phyloP scores from a whole-genome alignment of 64 coral and sea anemone species.

The Porites lutea region DNA sequence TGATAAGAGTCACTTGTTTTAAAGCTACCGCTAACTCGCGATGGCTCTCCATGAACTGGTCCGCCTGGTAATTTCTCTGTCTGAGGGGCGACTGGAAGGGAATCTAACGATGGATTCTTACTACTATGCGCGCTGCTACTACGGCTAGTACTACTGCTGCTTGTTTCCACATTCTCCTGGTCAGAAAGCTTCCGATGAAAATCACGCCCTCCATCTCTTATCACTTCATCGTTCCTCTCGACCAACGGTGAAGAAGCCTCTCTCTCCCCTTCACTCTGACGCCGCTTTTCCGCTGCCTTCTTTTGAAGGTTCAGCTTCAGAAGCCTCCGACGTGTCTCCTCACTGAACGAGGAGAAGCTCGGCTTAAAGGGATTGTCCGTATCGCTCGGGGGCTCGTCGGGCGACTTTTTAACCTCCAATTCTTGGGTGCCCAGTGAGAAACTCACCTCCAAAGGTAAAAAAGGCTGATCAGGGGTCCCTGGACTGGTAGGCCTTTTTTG shows the following conservation, averaged over 20 bases:
- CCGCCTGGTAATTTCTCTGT: conserved; percentile 24
- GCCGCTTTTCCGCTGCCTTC: conserved; percentile 93
- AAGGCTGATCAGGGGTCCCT: conserved; percentile 25
- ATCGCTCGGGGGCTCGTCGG: background rate
- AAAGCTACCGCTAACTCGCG: background rate
- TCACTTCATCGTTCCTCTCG: conserved; percentile 41
- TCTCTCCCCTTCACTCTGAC: conserved; percentile 29
- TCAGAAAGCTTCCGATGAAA: conserved; percentile 64
- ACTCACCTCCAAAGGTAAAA: conserved; percentile 9
- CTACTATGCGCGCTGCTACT: conserved; percentile 86
- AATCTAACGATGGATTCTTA: conserved; percentile 88
- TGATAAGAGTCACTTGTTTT: conserved; percentile 12
- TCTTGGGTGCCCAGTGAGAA: background rate
- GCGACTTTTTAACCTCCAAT: conserved; percentile 14
- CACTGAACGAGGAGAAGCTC: conserved; percentile 82
- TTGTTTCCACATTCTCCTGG: conserved; percentile 58
- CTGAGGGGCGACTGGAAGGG: conserved; percentile 70
- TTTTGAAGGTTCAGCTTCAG: conserved; percentile 88
- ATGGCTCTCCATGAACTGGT: conserved; percentile 24
- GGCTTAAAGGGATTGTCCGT: conserved; percentile 40
- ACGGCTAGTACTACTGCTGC: conserved; percentile 80
- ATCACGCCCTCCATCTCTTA: conserved; percentile 24
- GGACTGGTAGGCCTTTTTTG: conserved; percentile 62
- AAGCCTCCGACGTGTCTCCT: conserved; percentile 81
- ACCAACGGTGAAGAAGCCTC: background rate